Conservation (phyloP, 1,140 invertebrate species). For the Aphis craccivora region DNA sequence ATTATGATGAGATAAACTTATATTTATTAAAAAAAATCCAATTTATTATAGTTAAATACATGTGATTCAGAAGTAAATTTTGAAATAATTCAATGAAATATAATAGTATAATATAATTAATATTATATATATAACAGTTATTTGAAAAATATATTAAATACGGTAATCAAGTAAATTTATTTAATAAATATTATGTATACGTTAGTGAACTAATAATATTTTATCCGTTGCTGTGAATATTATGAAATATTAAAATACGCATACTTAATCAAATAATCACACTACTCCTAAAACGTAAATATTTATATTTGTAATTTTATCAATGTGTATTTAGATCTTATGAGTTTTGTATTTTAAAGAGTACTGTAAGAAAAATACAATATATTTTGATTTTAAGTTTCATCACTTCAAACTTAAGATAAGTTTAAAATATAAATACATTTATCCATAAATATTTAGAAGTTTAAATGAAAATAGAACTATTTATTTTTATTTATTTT, state of each 20-base stretch:
- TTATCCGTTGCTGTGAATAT: too few species aligned
- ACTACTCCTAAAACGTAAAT: neutral
- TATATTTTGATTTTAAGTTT: neutral
- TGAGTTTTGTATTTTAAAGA: neutral
- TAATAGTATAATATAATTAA: too few species aligned
- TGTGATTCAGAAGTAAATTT: too few species aligned
- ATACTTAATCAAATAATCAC: too few species aligned
- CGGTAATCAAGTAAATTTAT: too few species aligned
- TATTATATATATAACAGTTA: too few species aligned
- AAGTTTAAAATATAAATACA: neutral
- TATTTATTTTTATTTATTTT: neutral
- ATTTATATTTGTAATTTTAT: constrained; percentile 1
- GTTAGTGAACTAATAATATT: too few species aligned
- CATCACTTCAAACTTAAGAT: neutral
- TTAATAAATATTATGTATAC: too few species aligned
- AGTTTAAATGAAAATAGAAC: neutral
- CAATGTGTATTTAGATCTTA: neutral
- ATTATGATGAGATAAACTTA: neutral
- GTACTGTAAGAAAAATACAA: neutral
- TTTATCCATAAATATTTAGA: neutral
- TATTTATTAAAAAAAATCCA: neutral
- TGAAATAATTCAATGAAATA: too few species aligned
- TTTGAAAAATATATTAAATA: too few species aligned
- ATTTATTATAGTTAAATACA: too few species aligned
- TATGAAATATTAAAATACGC: too few species aligned